Evolutionary conservation across 2,888 invertebrate species (phyloP).

Genomic region (Aquatica leii): DNA sequence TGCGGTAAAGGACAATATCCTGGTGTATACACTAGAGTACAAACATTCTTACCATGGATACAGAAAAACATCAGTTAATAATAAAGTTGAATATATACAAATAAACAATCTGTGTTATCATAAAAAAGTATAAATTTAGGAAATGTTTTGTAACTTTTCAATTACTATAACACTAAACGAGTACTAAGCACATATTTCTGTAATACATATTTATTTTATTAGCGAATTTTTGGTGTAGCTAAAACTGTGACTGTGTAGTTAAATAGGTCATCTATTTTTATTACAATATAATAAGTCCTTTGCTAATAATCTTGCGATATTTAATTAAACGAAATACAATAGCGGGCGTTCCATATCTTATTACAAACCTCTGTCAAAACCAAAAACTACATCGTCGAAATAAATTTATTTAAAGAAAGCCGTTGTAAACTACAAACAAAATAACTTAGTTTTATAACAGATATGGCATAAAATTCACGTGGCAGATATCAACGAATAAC

Average conservation of each 20-base stretch:
- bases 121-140: constrained; percentile 12
- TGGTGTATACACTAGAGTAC: constrained; percentile 88
- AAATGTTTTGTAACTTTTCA: too few relatives aligned
- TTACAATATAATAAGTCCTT: not conserved
- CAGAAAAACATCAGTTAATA: constrained; percentile 75
- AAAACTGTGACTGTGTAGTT: too few relatives aligned
- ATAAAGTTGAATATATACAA: constrained; percentile 3
- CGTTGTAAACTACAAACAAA: constrained; percentile 7
- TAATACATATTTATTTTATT: not conserved
- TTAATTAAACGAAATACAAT: not conserved
- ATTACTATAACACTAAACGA: too few relatives aligned
- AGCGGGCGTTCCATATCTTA: constrained; percentile 3
- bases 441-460: constrained; percentile 3
- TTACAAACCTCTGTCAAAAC: not conserved
- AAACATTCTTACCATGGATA: constrained; percentile 86
- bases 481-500: constrained; percentile 20
- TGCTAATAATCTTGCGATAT: not conserved
- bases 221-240: not conserved
- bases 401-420: constrained; percentile 1
- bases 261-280: not conserved
- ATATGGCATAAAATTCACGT: constrained; percentile 6
- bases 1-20: constrained; percentile 92
- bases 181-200: too few relatives aligned
- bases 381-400: not conserved
- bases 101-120: constrained; percentile 19